phyloP scores from a whole-genome alignment of 2,113 vertebrate genomes.

The Penelope pileata region DNA sequence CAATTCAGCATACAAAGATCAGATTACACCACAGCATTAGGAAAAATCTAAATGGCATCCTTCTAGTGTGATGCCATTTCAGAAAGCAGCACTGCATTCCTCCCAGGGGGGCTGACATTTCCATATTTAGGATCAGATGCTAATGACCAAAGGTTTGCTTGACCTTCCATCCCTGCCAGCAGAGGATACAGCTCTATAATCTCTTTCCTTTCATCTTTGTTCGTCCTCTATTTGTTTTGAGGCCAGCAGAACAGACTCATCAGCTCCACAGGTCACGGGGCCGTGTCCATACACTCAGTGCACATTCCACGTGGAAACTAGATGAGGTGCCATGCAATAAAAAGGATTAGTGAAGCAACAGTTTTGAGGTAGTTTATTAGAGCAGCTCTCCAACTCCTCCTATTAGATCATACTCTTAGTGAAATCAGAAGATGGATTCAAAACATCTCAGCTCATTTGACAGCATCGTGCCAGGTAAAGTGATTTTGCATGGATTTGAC shows the following conservation, averaged over 20 bases:
- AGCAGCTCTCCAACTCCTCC: background rate
- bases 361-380: fast-evolving
- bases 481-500: background rate
- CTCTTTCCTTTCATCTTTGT: background rate
- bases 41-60: background rate
- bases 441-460: background rate
- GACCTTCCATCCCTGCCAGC: background rate
- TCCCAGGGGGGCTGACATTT: background rate
- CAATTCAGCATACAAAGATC: background rate
- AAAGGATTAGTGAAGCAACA: background rate
- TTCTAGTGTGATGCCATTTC: background rate
- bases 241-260: background rate
- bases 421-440: background rate
- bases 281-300: background rate
- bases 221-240: background rate
- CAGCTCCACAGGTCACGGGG: background rate
- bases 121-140: constrained; percentile 3
- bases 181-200: background rate
- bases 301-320: background rate
- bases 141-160: background rate
- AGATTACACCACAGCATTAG: background rate
- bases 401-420: fast-evolving
- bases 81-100: background rate
- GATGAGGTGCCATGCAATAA: background rate
- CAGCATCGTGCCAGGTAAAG: background rate